These are phyloP conservation scores for Lontra canadensis DNA, from an alignment of 2,113 vertebrate genomes.

Conservation along the genomic window DNA sequence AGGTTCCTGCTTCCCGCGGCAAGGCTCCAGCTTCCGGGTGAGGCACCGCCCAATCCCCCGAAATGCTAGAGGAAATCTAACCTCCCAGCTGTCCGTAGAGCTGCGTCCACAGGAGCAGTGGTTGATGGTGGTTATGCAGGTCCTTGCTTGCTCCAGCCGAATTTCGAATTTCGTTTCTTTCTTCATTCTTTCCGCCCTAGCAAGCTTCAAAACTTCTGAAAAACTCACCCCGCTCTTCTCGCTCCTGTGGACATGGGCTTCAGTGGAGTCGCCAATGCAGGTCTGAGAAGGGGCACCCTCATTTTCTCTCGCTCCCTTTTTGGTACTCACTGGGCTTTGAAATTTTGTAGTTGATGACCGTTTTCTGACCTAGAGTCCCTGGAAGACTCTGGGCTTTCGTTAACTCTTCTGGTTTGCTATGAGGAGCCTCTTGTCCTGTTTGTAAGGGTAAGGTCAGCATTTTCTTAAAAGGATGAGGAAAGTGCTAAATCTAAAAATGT, in stretches of 20 bases:
- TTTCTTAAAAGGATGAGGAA: not conserved
- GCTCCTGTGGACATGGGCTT: not conserved
- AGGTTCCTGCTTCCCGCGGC: not conserved
- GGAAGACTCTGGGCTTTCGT: not conserved
- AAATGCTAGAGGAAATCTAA: accelerated
- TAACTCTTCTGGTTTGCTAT: not conserved
- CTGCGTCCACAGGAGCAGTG: accelerated
- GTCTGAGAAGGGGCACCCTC: not conserved
- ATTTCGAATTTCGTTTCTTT: not conserved
- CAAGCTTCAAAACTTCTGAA: not conserved
- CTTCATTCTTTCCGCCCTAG: not conserved
- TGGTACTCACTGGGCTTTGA: not conserved
- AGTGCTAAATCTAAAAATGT: not conserved
- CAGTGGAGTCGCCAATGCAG: not conserved
- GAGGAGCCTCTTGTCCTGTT: not conserved
- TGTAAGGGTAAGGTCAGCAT: not conserved
- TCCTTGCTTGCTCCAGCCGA: not conserved
- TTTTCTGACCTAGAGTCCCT: not conserved
- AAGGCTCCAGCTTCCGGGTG: accelerated
- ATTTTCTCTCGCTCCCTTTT: not conserved
- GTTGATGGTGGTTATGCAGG: not conserved
- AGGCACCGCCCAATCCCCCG: not conserved
- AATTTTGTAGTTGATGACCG: not conserved
- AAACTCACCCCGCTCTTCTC: not conserved
- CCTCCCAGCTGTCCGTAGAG: not conserved